Percentiles rank a stretch among this genome's conserved stretches.
Conservation (phyloP, 1,140 invertebrate species). For the Araneus ventricosus region DNA sequence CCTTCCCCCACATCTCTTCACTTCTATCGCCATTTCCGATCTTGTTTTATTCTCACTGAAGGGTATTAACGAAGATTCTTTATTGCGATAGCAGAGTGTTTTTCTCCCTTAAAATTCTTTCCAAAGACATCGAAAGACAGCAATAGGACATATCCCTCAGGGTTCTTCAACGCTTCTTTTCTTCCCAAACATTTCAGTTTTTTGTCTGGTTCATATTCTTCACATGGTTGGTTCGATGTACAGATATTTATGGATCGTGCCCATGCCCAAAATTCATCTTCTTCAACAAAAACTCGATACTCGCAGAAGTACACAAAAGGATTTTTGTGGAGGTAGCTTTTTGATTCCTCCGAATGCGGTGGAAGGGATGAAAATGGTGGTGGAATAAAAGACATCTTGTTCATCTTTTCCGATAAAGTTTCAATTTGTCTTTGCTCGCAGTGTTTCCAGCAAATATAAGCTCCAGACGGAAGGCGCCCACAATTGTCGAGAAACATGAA, state of each 20-base stretch:
- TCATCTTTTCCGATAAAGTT: constrained; percentile 57
- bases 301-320: constrained; percentile 15
- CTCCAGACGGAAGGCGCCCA: neutral
- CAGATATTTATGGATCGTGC: constrained; percentile 35
- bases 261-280: constrained; percentile 6
- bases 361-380: neutral
- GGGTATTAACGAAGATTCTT: neutral
- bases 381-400: constrained; percentile 20
- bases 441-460: constrained; percentile 41
- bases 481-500: constrained; percentile 47
- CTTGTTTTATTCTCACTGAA: constrained; percentile 27
- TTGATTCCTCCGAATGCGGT: neutral
- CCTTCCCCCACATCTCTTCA: too few species aligned
- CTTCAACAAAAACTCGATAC: constrained; percentile 15
- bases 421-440: constrained; percentile 19
- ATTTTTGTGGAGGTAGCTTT: neutral
- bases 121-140: neutral
- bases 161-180: neutral
- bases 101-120: neutral
- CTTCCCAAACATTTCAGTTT: neutral
- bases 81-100: neutral
- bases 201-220: neutral
- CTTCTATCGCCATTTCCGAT: neutral
- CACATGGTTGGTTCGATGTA: neutral
- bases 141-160: neutral